Evolutionary conservation across 2,113 vertebrate species (phyloP).

Genomic region (Acrocephalus arundinaceus): DNA sequence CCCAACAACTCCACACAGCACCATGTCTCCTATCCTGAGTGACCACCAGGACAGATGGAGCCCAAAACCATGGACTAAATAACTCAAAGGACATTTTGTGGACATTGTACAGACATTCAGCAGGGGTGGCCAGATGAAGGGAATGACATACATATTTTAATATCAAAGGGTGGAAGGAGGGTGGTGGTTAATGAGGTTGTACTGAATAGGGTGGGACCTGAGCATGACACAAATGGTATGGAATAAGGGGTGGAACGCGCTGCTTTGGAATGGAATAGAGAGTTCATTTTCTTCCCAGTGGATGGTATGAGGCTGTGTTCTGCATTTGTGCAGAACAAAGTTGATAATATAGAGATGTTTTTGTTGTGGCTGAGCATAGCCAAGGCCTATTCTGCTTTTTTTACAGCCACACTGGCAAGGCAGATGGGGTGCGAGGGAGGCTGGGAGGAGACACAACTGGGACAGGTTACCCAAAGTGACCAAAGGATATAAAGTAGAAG

Average conservation of each 20-base stretch:
- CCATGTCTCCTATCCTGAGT: neutral
- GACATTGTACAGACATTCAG: neutral
- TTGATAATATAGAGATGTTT: neutral
- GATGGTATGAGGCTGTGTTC: neutral
- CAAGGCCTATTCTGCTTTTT: neutral
- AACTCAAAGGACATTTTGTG: neutral
- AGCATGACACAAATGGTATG: neutral
- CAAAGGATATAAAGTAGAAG: neutral
- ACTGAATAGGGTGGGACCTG: neutral
- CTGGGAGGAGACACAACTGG: neutral
- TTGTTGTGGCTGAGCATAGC: neutral
- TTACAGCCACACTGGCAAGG: neutral
- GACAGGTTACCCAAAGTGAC: neutral
- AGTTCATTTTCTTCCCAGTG: neutral
- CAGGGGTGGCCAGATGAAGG: neutral
- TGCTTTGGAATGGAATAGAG: neutral
- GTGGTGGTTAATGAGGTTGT: neutral
- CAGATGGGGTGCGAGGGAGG: neutral
- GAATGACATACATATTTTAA: neutral
- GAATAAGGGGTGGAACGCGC: neutral
- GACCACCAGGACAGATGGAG: neutral
- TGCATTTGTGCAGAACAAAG: neutral
- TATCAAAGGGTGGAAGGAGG: neutral
- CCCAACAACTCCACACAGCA: rapidly evolving
- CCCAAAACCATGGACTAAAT: neutral